Conservation (phyloP, 1,140 invertebrate genomes). For the Drosophila lini region DNA sequence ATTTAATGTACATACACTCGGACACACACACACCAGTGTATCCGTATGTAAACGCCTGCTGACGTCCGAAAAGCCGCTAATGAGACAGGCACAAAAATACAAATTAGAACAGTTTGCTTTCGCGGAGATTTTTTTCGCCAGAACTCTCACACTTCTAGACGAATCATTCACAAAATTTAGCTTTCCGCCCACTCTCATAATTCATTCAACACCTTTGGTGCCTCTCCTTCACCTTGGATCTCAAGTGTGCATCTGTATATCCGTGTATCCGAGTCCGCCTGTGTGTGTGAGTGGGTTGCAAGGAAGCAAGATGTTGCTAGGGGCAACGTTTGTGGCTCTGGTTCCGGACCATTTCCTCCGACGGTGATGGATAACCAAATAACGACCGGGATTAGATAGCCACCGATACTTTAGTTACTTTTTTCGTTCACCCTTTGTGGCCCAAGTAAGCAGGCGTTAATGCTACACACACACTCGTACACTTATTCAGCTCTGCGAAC, state of each 20-base stretch:
- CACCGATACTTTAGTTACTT: slow-evolving; percentile 15
- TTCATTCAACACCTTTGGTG: slow-evolving; percentile 40
- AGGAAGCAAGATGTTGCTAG: slow-evolving; percentile 37
- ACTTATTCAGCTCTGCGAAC: not conserved
- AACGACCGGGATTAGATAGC: not conserved
- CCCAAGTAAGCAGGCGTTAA: slow-evolving; percentile 32
- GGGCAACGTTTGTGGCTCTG: slow-evolving; percentile 19
- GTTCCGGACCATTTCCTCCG: not conserved
- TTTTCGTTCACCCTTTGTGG: slow-evolving; percentile 60
- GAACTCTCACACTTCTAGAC: slow-evolving; percentile 11
- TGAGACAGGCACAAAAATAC: slow-evolving; percentile 49
- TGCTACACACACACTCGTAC: slow-evolving; percentile 16
- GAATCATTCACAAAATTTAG: slow-evolving; percentile 48
- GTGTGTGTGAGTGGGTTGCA: slow-evolving; percentile 11
- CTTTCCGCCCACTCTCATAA: slow-evolving; percentile 23
- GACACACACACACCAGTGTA: slow-evolving; percentile 1
- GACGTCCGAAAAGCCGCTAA: slow-evolving; percentile 74
- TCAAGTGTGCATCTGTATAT: slow-evolving; percentile 15
- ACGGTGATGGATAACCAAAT: not conserved
- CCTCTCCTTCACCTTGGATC: slow-evolving; percentile 36
- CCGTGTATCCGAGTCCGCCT: not conserved
- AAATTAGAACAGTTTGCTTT: slow-evolving; percentile 25
- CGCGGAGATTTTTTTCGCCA: slow-evolving; percentile 9
- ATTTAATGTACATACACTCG: slow-evolving; percentile 15
- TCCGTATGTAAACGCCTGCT: slow-evolving; percentile 26